Base-by-base conservation (phyloP, 2,797 vertebrate genomes). In the Scleropages formosus region DNA sequence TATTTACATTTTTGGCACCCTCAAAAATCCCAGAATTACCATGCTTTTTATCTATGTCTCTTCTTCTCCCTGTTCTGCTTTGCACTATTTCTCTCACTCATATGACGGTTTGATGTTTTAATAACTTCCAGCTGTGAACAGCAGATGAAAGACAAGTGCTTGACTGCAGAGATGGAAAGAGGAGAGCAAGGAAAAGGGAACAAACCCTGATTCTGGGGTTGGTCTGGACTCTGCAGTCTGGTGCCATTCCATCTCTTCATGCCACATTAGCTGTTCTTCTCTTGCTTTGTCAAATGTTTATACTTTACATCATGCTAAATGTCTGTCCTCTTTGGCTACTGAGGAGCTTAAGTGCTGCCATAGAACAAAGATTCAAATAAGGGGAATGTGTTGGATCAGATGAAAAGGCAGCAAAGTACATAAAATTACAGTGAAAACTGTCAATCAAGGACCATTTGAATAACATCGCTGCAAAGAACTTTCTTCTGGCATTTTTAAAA, bases 131-230 rank as follows among this genome's bases (percentile, higher is more conserved):
- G 89, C 88, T 87, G 77, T 81, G 87, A 88, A 82, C 82, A 83
- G 83, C 81, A 84, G 86, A 89, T 89, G 87, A 91, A 91, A 88
- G 88, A 88, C 86, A 83, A 84, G 84, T 84, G 85, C 87, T 89
- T 82, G 85, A 85, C 84, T 87, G 87, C 82, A 78, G 88, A 88
- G 84, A 87, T 84, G 82, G 74, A n/a, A 76, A 80, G 81, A 3
- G 63, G 31, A 6, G 61, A 61, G 75, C n/a, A 0, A 72, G 47
- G 77, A 80, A 79, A 85, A 13, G 77, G 83, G 82, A 78, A 78
- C 72, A 81, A 85, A 89, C 88, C 83, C 83, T 85, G 78, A 82
- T 82, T 78, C 77, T 67, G 20, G 11, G 18, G 63, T 72, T 75
- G 68, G 53, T 77, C 79, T 85, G 83, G 81, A 77, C 82, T 77